Evolutionary conservation across 2,797 vertebrate species (phyloP), one percentile per base, ranked within the genome.

Genomic region (Sebastes goodei): DNA sequence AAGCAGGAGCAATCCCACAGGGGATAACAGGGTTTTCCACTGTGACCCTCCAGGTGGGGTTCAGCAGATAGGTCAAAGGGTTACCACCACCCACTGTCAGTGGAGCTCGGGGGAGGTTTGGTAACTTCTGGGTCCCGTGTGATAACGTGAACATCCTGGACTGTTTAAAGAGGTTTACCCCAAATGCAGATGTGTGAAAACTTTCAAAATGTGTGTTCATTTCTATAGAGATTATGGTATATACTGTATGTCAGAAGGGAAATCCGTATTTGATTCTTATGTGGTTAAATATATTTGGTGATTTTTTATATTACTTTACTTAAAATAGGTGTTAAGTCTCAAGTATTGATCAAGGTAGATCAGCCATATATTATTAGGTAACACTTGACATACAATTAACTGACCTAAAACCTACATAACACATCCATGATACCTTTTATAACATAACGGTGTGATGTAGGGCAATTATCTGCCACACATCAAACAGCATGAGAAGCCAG

Each of bases 51-150:
- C 33, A 62, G 60, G 68, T 74, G 32, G 15, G 76, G 80, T 82
- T 90, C 71, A 79, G 21, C 32, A 80, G 9, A 66, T 69, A 82
- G 71, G 86, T 90, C 67, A 85, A 74, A 61, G 25, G 78, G 74
- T 88, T 46, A 77, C 61, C 71, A 77, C 61, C 56, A 56, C 74
- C 62, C 56, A 71, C 76, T 67, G 66, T 82, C 42, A 78, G 70
- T 42, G 74, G 55, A 56, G 64, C 35, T 79, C 1, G 2, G 35
- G 10, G 35, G 35, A 12, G 7, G 14, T 59, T 75, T 70, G 38
- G 67, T 20, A 76, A 68, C 64, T 70, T 63, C 27, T 64, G 38
- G 1, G 11, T 81, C 60, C 56, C 21, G 70, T 62, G 38, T 78
- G 55, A 78, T 17, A 27, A 66, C 38, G 56, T 64, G 30, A 74